Conservation (phyloP, 2,797 vertebrate species). For the Poeciliopsis gracilis region DNA sequence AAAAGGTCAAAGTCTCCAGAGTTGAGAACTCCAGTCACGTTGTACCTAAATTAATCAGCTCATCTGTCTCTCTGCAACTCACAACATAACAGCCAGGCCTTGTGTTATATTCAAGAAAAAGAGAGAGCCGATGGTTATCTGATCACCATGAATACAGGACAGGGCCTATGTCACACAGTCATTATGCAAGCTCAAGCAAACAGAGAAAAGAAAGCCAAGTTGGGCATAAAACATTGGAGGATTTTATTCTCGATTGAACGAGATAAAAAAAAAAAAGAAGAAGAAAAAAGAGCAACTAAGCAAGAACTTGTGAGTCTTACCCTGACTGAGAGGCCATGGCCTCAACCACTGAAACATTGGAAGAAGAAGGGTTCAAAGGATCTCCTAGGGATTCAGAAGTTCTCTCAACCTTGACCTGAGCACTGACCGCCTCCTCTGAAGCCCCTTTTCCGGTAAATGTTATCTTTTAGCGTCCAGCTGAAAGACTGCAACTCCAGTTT, state of each 20-base stretch:
- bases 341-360: constrained; percentile 84
- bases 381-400: constrained; percentile 74
- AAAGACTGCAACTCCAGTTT: constrained; percentile 58
- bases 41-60: constrained; percentile 64
- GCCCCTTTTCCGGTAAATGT: constrained; percentile 12
- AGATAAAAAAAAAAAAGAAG: not conserved
- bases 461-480: constrained; percentile 38
- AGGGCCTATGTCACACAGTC: constrained; percentile 34
- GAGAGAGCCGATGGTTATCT: constrained; percentile 45
- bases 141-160: constrained; percentile 33
- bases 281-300: constrained; percentile 42
- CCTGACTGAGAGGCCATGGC: constrained; percentile 87
- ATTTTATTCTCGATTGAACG: constrained; percentile 29
- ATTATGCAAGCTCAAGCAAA: constrained; percentile 15
- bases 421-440: constrained; percentile 37
- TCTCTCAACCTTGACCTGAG: constrained; percentile 52
- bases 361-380: constrained; percentile 75
- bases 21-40: constrained; percentile 50
- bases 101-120: constrained; percentile 34
- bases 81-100: constrained; percentile 33
- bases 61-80: constrained; percentile 28
- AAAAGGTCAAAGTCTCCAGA: constrained; percentile 74
- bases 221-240: not conserved
- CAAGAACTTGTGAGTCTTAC: constrained; percentile 79
- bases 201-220: not conserved